phyloP scores from a whole-genome alignment of 2,797 vertebrate genomes.

The Artibeus lituratus region DNA sequence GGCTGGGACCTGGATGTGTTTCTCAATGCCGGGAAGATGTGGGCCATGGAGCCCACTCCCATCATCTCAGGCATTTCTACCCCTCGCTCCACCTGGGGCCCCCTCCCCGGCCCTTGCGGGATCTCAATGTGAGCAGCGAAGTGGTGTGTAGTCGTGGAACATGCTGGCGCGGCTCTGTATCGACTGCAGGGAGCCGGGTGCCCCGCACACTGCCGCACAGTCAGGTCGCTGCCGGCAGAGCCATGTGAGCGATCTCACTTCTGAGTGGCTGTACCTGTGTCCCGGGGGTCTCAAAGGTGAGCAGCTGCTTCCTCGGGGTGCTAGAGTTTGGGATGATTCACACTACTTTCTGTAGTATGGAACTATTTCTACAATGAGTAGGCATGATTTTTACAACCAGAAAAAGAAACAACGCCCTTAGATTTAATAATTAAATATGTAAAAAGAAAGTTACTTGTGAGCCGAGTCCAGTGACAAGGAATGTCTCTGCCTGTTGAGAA shows the following conservation, averaged over 20 bases:
- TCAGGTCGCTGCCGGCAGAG: rapidly evolving
- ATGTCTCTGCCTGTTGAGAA: neutral
- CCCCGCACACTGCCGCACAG: rapidly evolving
- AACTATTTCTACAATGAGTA: neutral
- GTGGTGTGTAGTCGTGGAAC: neutral
- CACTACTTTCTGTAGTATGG: neutral
- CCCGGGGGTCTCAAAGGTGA: neutral
- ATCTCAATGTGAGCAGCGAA: neutral
- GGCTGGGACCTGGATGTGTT: neutral
- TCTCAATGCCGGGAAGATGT: neutral
- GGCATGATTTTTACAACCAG: neutral
- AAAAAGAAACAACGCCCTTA: neutral
- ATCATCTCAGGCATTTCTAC: neutral
- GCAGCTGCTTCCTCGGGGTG: neutral
- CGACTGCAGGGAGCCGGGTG: rapidly evolving
- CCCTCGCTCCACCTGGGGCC: rapidly evolving
- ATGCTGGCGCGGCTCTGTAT: neutral
- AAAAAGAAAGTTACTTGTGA: neutral
- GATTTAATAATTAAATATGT: neutral
- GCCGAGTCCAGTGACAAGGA: neutral
- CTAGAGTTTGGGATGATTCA: neutral
- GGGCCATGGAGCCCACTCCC: neutral
- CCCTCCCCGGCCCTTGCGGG: neutral
- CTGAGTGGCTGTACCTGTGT: no score
- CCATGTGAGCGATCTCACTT: rapidly evolving